Conservation (phyloP, 2,797 vertebrate genomes). For the Characodon lateralis region DNA sequence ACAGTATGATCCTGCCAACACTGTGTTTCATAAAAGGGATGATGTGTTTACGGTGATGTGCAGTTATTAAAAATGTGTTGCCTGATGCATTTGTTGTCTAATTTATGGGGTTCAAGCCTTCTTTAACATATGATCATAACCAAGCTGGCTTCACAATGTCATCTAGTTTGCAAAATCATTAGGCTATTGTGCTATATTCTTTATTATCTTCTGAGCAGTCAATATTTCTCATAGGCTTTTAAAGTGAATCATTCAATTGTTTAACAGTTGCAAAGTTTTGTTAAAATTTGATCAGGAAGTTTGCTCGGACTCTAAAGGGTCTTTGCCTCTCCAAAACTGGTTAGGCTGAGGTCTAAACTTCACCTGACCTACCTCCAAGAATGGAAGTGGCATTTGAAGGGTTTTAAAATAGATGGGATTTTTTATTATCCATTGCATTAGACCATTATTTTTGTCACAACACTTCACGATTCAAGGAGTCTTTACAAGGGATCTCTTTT, state of each 20-base stretch:
- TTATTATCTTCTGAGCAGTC: too few relatives aligned
- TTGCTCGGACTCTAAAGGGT: not conserved
- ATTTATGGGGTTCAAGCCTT: not conserved
- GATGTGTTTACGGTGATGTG: not conserved
- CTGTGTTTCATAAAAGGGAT: not conserved
- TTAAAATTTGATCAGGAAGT: not conserved
- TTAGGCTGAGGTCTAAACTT: conserved; percentile 11
- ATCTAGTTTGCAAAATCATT: not conserved
- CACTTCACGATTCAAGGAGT: not conserved
- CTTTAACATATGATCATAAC: not conserved
- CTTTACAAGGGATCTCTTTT: not conserved
- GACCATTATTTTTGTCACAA: not conserved
- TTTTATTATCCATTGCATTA: not conserved
- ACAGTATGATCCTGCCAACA: too few relatives aligned
- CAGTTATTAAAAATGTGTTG: not conserved
- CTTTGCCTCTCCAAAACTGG: too few relatives aligned
- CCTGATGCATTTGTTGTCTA: not conserved
- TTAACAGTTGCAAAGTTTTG: not conserved
- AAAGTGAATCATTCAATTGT: not conserved
- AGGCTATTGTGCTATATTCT: not conserved
- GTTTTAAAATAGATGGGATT: not conserved
- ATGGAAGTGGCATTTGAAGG: not conserved
- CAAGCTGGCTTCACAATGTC: not conserved
- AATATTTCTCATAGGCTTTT: not conserved
- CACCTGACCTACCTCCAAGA: conserved; percentile 15